These are phyloP conservation scores for Steinernema khuongi DNA, from an alignment of 1,140 invertebrate genomes.

Conservation along the genomic window DNA sequence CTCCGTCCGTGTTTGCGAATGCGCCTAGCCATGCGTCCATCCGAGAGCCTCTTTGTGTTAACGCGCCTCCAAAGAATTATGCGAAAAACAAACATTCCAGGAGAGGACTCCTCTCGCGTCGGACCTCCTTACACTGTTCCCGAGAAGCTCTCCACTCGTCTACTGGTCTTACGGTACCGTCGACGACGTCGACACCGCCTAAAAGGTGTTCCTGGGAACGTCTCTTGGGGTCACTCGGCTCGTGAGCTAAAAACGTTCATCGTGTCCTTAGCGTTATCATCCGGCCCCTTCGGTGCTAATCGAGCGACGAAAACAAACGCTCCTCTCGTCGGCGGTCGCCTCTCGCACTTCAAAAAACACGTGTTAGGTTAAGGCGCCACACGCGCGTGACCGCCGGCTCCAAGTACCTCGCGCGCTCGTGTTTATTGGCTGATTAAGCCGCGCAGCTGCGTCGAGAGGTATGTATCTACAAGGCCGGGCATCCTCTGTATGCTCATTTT, in stretches of 20 bases:
- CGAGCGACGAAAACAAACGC: conserved; percentile 1
- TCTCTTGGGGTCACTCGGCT: too few relatives aligned
- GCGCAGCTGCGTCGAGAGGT: too few relatives aligned
- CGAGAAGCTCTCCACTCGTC: too few relatives aligned
- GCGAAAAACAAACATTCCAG: not conserved
- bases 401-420: not conserved
- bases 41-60: not conserved
- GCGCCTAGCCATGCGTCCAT: not conserved
- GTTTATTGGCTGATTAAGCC: not conserved
- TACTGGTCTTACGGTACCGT: too few relatives aligned
- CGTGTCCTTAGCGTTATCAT: not conserved
- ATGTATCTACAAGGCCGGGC: too few relatives aligned
- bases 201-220: too few relatives aligned
- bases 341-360: conserved; percentile 10
- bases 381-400: not conserved
- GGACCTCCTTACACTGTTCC: not conserved
- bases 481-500: too few relatives aligned
- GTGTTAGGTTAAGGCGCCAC: not conserved
- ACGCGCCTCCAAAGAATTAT: not conserved
- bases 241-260: conserved; percentile 8
- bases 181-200: too few relatives aligned
- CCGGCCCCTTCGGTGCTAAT: conserved; percentile 1
- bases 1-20: not conserved
- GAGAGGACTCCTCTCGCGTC: not conserved
- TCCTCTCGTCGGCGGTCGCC: not conserved